Percentiles rank a stretch among this genome's conserved stretches.
These are phyloP conservation scores for Melanotaenia maccullochi DNA, from an alignment of 2,797 vertebrate species.

Conservation along the genomic window DNA sequence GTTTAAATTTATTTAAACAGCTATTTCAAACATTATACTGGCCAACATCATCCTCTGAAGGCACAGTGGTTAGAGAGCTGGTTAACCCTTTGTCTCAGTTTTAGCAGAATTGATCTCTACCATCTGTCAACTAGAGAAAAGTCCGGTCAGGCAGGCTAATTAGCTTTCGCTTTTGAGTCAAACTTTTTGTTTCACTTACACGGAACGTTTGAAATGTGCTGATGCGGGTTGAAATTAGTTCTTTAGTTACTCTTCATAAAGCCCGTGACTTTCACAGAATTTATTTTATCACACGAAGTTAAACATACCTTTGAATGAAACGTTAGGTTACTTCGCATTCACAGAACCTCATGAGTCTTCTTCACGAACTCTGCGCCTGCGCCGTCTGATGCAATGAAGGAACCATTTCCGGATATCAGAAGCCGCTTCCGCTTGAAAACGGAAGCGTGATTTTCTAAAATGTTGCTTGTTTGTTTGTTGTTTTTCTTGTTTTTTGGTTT, in stretches of 20 bases:
- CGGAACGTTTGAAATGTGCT: background rate
- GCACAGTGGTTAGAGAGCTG: background rate
- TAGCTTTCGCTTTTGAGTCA: slow-evolving; percentile 47
- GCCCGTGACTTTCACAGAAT: rapidly evolving
- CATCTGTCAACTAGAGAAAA: slow-evolving; percentile 56
- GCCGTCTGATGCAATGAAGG: slow-evolving; percentile 76
- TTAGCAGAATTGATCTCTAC: background rate
- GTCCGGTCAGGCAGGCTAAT: slow-evolving; percentile 22
- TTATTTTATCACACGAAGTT: background rate
- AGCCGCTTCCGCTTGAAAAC: slow-evolving; percentile 53
- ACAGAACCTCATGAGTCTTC: slow-evolving; percentile 48
- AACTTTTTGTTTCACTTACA: background rate
- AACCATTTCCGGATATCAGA: slow-evolving; percentile 57
- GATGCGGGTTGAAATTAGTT: background rate
- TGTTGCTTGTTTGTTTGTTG: background rate
- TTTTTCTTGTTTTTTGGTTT: too few relatives aligned
- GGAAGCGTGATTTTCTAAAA: background rate
- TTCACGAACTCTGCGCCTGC: slow-evolving; percentile 16
- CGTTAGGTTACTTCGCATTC: slow-evolving; percentile 56
- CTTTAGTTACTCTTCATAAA: background rate
- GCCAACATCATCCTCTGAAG: rapidly evolving
- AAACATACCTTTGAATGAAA: slow-evolving; percentile 68
- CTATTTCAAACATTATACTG: background rate
- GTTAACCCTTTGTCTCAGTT: background rate
- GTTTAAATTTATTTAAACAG: background rate